Evolutionary conservation across 2,113 vertebrate genomes (phyloP), one percentile per base, ranked within the genome.

Genomic region (Muscicapa adusta): DNA sequence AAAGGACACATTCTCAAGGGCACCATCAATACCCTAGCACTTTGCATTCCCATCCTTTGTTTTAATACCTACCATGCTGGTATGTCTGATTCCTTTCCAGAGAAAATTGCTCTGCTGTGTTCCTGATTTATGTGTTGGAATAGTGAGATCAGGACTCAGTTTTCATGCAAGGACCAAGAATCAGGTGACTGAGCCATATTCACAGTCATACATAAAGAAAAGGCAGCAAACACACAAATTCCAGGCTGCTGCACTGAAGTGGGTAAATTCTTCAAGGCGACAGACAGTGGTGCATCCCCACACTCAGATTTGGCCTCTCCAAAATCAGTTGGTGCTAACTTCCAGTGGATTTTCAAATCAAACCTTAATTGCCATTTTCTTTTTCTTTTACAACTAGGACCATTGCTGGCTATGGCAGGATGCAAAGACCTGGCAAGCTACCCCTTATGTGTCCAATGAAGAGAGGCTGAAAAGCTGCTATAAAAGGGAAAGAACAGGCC

Each of bases 21-120:
- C 43, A 72, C 22, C 1, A 1, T 50, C 47, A 50, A 33, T 3
- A 0, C 1, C 1, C 22, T 85, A 36, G 10, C 18, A 14, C 47
- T 81, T 48, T 50, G 34, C 42, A 58, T 48, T 50, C 36, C 47
- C 31, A 12, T 25, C 57, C 42, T 56, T 38, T 75, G 33, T 47
- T 86, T 86, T 60, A 56, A 60, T 43, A 75, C 9, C 33, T 72
- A 34, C 23, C 25, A 16, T 0, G 3, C n/a, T 40, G 53, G 31
- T 83, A 50, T 5, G 14, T 71, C 70, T 72, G 62, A 25, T 40
- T 54, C 25, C 60, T 71, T 70, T 77, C 48, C 56, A 70, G 47
- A 77, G 29, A 33, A 75, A 91, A 73, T 47, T 65, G n/a, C 34
- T 2, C 1, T 36, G 34, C 28, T 24, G 24, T 66, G 12, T 38